A percentile compares a stretch with the other conserved stretches of the same genome.
phyloP scores from a whole-genome alignment of 2,113 vertebrate species.

The Notarius lentiginosus region DNA sequence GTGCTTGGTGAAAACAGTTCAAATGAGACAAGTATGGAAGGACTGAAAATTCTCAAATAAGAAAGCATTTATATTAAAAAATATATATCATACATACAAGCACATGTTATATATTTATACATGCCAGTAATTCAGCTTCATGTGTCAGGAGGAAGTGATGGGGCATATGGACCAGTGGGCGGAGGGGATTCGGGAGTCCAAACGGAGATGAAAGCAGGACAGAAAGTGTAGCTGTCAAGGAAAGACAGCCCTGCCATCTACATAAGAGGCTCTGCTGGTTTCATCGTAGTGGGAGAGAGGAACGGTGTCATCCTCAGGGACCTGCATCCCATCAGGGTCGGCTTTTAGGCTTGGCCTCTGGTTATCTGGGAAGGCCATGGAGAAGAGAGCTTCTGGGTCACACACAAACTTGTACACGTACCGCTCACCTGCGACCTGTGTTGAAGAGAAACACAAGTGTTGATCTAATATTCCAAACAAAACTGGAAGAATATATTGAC shows the following conservation, averaged over 20 bases:
- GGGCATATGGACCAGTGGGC: background rate
- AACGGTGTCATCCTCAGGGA: slow-evolving; percentile 50
- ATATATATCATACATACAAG: background rate
- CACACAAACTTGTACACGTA: slow-evolving; percentile 97
- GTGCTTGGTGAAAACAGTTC: background rate
- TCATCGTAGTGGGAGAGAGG: slow-evolving; percentile 51
- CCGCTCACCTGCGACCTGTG: slow-evolving; percentile 88
- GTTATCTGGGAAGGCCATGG: slow-evolving; percentile 93
- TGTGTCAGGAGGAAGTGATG: background rate
- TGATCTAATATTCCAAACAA: background rate
- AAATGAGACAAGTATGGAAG: background rate
- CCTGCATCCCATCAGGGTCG: slow-evolving; percentile 38
- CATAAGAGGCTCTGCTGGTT: slow-evolving; percentile 13
- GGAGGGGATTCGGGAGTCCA: background rate
- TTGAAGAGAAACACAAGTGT: background rate
- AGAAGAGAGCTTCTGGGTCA: slow-evolving; percentile 90
- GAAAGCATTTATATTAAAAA: background rate
- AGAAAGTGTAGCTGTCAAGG: slow-evolving; percentile 45
- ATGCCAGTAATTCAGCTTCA: background rate
- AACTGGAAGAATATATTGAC: background rate
- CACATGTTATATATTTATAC: background rate
- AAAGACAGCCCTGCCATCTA: slow-evolving; percentile 30
- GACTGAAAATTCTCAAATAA: background rate
- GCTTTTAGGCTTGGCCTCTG: slow-evolving; percentile 79
- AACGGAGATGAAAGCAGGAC: slow-evolving; percentile 4